Evolutionary conservation across 2,113 vertebrate genomes (phyloP).

Genomic region (Manacus vitellinus): DNA sequence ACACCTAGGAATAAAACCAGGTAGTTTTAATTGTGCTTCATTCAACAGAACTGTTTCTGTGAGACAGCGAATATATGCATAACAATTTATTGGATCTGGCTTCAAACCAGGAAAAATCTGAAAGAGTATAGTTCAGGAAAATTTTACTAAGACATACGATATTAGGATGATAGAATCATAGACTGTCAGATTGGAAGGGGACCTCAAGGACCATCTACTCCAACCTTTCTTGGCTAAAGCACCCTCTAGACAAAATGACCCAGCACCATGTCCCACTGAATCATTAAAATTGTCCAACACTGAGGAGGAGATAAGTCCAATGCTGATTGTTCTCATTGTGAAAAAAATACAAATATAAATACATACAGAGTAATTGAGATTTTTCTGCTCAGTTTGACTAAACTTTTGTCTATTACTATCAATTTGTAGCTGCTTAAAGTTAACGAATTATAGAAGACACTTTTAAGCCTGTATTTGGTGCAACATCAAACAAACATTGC

Average conservation of each 20-base stretch:
- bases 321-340: background rate
- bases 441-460: constrained; percentile 11
- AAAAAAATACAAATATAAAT: background rate
- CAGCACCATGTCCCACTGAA: background rate
- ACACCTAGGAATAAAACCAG: background rate
- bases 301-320: background rate
- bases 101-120: background rate
- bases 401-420: background rate
- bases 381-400: background rate
- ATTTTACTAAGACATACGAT: background rate
- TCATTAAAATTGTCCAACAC: background rate
- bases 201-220: background rate
- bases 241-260: background rate
- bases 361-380: background rate
- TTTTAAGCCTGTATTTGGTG: background rate
- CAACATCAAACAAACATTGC: constrained; percentile 24
- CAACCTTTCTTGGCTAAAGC: background rate
- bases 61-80: background rate
- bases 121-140: background rate
- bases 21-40: background rate
- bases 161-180: background rate
- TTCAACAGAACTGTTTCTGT: background rate
- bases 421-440: background rate
- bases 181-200: background rate
- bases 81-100: background rate